Conservation (phyloP, 2,797 vertebrate genomes). For the Paratrypauchen microcephalus region DNA sequence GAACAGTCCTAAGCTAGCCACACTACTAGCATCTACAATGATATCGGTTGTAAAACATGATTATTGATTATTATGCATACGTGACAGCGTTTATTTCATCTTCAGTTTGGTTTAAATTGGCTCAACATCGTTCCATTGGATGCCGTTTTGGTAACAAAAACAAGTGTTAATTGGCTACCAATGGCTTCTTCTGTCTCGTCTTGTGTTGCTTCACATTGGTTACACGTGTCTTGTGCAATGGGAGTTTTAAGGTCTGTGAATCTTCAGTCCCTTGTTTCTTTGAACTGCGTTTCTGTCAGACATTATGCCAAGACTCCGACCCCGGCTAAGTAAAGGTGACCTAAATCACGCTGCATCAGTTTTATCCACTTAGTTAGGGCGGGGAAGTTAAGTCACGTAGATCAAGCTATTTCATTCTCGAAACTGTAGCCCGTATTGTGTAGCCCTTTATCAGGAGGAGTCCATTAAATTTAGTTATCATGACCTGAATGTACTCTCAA, state of each 20-base stretch:
- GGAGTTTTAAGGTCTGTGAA: background rate
- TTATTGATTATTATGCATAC: background rate
- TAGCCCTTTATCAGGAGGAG: too few species aligned
- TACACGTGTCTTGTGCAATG: conserved; percentile 43
- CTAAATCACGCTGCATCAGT: background rate
- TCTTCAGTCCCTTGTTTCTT: background rate
- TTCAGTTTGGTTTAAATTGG: background rate
- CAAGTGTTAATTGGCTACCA: background rate
- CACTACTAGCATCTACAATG: background rate
- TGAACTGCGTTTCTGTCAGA: background rate
- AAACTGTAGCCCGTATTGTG: background rate
- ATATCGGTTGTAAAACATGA: background rate
- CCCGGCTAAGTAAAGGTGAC: background rate
- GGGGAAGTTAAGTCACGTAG: background rate
- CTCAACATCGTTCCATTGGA: background rate
- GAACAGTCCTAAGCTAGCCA: background rate
- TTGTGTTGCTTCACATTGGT: conserved; percentile 20
- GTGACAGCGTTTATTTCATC: background rate
- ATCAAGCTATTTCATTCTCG: background rate
- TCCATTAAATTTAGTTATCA: too few species aligned
- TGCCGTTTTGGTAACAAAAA: background rate
- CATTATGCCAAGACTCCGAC: background rate
- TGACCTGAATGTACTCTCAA: background rate
- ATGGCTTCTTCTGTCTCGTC: background rate
- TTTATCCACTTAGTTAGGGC: background rate